Base-by-base conservation (phyloP, 2,888 invertebrate species). In the Matsumyia berberina region DNA sequence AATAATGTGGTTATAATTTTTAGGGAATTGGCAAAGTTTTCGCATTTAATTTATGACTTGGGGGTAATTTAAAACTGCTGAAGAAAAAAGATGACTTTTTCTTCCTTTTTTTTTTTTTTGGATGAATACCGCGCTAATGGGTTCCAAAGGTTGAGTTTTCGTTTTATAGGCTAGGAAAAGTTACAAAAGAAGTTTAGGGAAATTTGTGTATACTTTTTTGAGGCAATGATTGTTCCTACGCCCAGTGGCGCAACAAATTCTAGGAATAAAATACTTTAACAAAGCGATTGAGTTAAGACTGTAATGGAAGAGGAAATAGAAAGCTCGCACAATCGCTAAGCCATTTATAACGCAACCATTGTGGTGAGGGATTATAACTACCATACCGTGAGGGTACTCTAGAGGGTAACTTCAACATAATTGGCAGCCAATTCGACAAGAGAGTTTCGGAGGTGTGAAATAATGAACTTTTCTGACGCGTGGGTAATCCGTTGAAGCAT, bases 1-100 rank as follows among this genome's bases (percentile, higher is more conserved):
- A n/a, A n/a, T 29, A 44, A 17, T 72, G 69, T 51, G 64, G 58
- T 55, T 53, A 29, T 46, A 58, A 66, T 77, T 82, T 44, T 51
- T 17, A 12, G 64, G 39, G 51, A 66, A 82, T 82, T 72, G 66
- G 66, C 11, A 72, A 82, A 77, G 77, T 82, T 77, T 82, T 66
- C 11, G 37, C 66, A 77, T 82, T 72, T 53, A 66, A 72, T 77
- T 82, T 70, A 64, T 35, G 46, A 51, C 57, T 64, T 11, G 35
- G 44, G 55, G 49, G 69, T 46, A 62, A 77, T 74, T 74, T 74
- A 33, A 69, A 74, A 42, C 44, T 49, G 33, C 69, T 49, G n/a
- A 15, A 4, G 8, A 12, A 15, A 53, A 8, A 5, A 29, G 24
- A 12, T 31, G 12, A 1, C 24, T 24, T 24, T 24, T 24, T 24